Base-by-base conservation (phyloP, 2,113 vertebrate genomes). In the Pseudorhombus dupliciocellatus region DNA sequence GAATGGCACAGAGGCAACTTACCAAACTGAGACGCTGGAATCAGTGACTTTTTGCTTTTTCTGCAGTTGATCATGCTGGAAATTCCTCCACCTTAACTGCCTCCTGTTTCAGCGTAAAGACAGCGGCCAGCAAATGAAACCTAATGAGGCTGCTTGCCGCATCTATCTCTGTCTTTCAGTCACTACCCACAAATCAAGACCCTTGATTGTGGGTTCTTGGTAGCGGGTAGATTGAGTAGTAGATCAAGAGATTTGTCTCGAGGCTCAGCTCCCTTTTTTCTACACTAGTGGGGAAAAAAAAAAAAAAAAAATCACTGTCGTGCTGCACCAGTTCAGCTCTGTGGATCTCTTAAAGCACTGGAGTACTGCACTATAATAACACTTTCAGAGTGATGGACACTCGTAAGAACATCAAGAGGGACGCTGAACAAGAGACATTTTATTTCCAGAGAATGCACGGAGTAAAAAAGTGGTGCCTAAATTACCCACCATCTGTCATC, bases 1-100 rank as follows among this genome's bases (percentile, higher is more conserved):
- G 34, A 37, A 37, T 37, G 34, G 10, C 3, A 10, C 34, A 37
- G 11, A 37, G 10, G 34, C 34, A 11, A 37, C 10, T 28, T 37
- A 37, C 9, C 9, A 46, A 46, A 46, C 44, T 18, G 15, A 46
- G 15, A 18, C 4, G 44, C 18, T 46, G 7, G 20, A 50, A 50
- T 2, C 46, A 50, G 20, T 25, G 11, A 0, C 21, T 22, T 52
- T 52, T 52, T 5, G 50, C 11, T n/a, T 20, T 9, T 50, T 50
- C 55, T 52, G 4, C 11, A 51, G 9, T 5, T 2, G 3, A 5
- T 40, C 1, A 14, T 62, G 66, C 6, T 20, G 26, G 5, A 8
- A 77, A 82, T 60, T 50, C n/a, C 20, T 64, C 44, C 53, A 31
- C 54, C 34, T 37, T 37, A 37, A 37, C 34, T 37, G 34, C 34